phyloP scores from a whole-genome alignment of 2,797 vertebrate genomes.

The Monodelphis domestica region DNA sequence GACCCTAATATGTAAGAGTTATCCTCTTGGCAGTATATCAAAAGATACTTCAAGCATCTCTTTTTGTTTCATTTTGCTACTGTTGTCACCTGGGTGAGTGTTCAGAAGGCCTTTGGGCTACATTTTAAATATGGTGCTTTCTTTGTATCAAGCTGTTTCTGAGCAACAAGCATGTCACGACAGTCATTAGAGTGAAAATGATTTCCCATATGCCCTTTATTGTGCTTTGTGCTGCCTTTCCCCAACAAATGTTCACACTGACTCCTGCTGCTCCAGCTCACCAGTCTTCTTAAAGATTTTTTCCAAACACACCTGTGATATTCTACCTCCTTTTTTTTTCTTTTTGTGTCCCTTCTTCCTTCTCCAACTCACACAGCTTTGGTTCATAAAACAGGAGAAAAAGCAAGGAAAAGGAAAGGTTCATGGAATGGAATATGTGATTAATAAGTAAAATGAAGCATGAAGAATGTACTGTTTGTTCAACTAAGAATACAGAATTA shows the following conservation, averaged over 20 bases:
- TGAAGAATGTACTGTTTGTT: neutral
- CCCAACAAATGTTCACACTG: neutral
- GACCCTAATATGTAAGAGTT: conserved; percentile 28
- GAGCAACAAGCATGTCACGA: neutral
- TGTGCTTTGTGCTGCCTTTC: neutral
- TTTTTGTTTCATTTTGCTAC: conserved; percentile 79
- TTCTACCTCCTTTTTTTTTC: neutral
- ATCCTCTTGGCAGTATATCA: conserved; percentile 31
- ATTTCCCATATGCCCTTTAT: neutral
- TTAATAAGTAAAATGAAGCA: neutral
- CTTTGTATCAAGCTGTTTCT: neutral
- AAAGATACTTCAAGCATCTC: neutral
- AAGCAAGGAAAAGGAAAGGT: neutral
- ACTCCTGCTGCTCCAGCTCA: neutral
- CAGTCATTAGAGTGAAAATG: conserved; percentile 1
- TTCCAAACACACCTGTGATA: neutral
- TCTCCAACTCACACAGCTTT: fast-evolving
- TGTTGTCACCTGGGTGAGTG: conserved; percentile 64
- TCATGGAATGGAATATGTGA: neutral
- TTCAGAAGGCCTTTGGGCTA: neutral
- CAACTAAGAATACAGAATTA: neutral
- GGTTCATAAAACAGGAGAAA: neutral
- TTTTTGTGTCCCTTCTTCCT: neutral
- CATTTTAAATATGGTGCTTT: neutral
- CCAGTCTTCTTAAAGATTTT: neutral